These are phyloP conservation scores for Synanthedon myopaeformis DNA, from an alignment of 2,888 invertebrate genomes.

Conservation along the genomic window DNA sequence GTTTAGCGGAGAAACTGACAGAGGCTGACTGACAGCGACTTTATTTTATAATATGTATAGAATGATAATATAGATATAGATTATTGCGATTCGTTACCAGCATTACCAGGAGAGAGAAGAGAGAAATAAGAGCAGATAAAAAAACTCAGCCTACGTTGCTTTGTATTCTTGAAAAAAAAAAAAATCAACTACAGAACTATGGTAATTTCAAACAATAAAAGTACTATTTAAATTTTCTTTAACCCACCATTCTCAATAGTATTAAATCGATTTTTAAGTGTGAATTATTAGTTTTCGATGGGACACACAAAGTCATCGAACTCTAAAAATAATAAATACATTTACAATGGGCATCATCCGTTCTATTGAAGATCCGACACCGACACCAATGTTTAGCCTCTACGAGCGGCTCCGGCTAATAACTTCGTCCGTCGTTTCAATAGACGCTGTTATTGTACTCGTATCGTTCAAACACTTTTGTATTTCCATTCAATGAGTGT, in stretches of 20 bases:
- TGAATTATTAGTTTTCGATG: conserved; percentile 24
- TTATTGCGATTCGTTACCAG: too few species aligned
- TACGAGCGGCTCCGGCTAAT: conserved; percentile 32
- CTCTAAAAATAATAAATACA: conserved; percentile 38
- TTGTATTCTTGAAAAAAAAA: too few species aligned
- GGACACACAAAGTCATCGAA: conserved; percentile 33
- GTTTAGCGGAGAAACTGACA: too few species aligned
- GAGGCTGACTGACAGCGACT: too few species aligned
- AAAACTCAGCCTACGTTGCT: too few species aligned
- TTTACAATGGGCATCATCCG: conserved; percentile 35
- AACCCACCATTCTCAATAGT: conserved; percentile 1
- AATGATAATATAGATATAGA: too few species aligned
- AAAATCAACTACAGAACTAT: too few species aligned
- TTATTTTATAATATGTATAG: too few species aligned
- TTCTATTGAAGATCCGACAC: conserved; percentile 28
- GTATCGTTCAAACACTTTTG: conserved; percentile 13
- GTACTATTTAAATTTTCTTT: background rate
- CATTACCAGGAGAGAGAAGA: too few species aligned
- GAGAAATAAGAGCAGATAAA: too few species aligned
- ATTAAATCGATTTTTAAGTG: conserved; percentile 14
- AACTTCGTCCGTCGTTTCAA: conserved; percentile 17
- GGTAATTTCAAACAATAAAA: too few species aligned
- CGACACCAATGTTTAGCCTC: conserved; percentile 4
- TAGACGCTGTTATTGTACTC: conserved; percentile 17
- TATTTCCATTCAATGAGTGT: conserved; percentile 13